These are phyloP conservation scores for Forficula auricularia DNA, from an alignment of 1,140 invertebrate species.

Conservation along the genomic window DNA sequence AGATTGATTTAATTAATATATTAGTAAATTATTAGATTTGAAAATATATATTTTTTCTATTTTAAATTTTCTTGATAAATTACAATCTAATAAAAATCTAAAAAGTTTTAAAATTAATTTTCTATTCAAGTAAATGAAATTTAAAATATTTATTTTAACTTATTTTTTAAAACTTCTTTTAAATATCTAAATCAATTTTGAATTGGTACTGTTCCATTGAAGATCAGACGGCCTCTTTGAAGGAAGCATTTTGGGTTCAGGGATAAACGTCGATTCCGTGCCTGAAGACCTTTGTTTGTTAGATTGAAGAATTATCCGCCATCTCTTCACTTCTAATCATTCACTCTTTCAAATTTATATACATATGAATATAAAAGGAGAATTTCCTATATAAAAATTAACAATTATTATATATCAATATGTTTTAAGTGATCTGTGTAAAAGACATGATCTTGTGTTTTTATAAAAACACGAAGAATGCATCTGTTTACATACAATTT, in stretches of 20 bases:
- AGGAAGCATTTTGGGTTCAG: constrained; percentile 24
- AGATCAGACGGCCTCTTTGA: too few species aligned
- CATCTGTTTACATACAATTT: constrained; percentile 31
- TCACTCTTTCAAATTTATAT: constrained; percentile 25
- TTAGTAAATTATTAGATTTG: too few species aligned
- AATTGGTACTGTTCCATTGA: too few species aligned
- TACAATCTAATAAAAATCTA: too few species aligned
- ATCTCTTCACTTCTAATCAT: constrained; percentile 30
- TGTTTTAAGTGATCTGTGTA: constrained; percentile 15
- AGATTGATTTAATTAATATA: too few species aligned
- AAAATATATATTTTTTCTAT: too few species aligned
- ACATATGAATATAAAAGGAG: constrained; percentile 25
- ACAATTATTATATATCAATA: constrained; percentile 22
- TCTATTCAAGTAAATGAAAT: too few species aligned
- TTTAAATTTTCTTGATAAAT: too few species aligned
- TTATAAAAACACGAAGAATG: constrained; percentile 22
- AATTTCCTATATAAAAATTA: constrained; percentile 13
- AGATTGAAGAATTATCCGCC: constrained; percentile 29
- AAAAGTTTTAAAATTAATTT: too few species aligned
- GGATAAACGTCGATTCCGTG: constrained; percentile 27
- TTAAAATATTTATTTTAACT: too few species aligned
- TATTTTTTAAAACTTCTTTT: too few species aligned
- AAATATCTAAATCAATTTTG: too few species aligned
- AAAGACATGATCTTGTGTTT: constrained; percentile 22
- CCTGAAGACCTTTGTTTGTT: constrained; percentile 33